Evolutionary conservation across 2,113 vertebrate genomes (phyloP), one percentile per base, ranked within the genome.

Genomic region (Siniperca chuatsi): DNA sequence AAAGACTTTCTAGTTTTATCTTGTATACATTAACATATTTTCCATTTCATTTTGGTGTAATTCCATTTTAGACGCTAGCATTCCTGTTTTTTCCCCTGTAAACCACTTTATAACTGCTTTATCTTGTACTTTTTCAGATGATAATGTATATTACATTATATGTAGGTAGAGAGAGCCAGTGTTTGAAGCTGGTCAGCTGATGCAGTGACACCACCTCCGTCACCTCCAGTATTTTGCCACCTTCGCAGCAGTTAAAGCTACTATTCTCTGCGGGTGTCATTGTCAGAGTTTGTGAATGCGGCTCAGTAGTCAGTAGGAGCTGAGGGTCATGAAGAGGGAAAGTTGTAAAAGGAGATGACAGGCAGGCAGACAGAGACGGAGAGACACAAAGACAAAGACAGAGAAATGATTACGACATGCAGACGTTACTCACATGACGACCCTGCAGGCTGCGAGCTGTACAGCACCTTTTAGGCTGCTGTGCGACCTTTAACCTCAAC

Each of bases 401-500:
- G 21, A 83, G 82, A 74, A 2, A n/a, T 2, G 42, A 64, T 73
- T 69, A 84, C 61, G 78, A 61, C 90, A 86, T 86, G 86, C 85
- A 90, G 75, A 33, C 20, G n/a, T 54, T 80, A 84, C 85, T 86
- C 58, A 85, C 72, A 73, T 66, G 55, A 46, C 37, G 18, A 1
- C 21, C 71, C 78, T 8, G 73, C 79, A 79, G 84, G 73, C 84
- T 60, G 81, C 25, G 9, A 71, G 82, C 65, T 75, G 68, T 0
- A 25, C 75, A 80, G 78, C 55, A 15, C 13, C 25, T 1, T 16
- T 25, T 1, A 77, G 67, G 15, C 78, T 21, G 65, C 70, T 4
- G 78, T 37, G 42, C 40, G 35, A 90, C 77, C 79, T 85, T 87
- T 79, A 57, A 87, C 84, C 79, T 85, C 80, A 70, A 70, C 78